phyloP scores from a whole-genome alignment of 1,140 invertebrate species.

The Nautilus pompilius region DNA sequence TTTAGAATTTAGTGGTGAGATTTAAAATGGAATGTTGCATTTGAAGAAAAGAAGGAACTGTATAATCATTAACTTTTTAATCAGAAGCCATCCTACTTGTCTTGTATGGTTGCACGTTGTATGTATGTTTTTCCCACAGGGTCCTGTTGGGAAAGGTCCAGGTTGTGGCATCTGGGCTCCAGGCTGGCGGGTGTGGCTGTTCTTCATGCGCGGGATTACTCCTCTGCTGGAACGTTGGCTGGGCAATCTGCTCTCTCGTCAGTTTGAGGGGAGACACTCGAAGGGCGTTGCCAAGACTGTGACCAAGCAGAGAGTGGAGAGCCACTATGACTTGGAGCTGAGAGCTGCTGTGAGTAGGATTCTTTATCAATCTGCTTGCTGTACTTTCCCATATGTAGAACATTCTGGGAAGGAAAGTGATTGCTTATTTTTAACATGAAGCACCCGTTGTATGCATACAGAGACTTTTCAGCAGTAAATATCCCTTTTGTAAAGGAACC shows the following conservation, averaged over 20 bases:
- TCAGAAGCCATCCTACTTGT: too few species aligned
- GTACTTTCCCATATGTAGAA: not conserved
- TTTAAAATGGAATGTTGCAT: too few species aligned
- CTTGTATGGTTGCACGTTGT: too few species aligned
- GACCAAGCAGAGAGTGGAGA: conserved; percentile 98
- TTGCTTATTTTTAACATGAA: too few species aligned
- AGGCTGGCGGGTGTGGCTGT: conserved; percentile 98
- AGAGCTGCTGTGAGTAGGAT: conserved; percentile 76
- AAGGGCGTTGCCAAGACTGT: conserved; percentile 99
- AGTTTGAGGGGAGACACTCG: conserved; percentile 98
- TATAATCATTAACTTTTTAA: too few species aligned
- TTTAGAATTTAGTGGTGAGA: too few species aligned
- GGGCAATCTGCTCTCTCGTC: conserved; percentile 93
- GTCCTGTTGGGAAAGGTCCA: conserved; percentile 96
- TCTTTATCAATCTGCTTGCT: not conserved
- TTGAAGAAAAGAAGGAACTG: too few species aligned
- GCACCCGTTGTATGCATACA: too few species aligned
- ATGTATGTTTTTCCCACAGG: conserved; percentile 61
- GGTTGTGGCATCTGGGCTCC: conserved; percentile 99
- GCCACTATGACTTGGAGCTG: conserved; percentile 98
- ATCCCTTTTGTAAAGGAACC: too few species aligned
- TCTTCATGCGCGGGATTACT: conserved; percentile 99
- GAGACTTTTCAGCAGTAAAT: too few species aligned
- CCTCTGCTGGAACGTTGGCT: conserved; percentile 96
- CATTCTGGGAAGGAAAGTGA: not conserved